Evolutionary conservation across 2,797 vertebrate species (phyloP).

Genomic region (Chrysocyon brachyurus): DNA sequence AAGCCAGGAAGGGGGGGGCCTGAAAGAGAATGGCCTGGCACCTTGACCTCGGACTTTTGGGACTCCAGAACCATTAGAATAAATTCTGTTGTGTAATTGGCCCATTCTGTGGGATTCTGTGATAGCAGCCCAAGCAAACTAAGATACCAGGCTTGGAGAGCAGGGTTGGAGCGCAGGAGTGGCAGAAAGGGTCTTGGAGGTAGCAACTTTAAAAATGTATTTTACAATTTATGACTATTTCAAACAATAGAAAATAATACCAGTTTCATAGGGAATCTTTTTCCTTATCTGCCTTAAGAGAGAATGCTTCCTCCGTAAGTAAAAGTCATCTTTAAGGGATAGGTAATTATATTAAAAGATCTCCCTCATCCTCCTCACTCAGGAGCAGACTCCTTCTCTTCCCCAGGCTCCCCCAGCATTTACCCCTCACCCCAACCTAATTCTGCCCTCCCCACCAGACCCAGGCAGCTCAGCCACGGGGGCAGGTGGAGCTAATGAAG

Average conservation of each 20-base stretch:
- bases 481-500: neutral
- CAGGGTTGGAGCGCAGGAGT: neutral
- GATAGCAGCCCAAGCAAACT: neutral
- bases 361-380: neutral
- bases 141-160: neutral
- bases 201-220: neutral
- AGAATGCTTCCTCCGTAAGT: neutral
- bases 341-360: neutral
- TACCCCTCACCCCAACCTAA: rapidly evolving
- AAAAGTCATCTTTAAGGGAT: neutral
- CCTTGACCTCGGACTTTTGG: neutral
- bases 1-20: neutral
- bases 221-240: neutral
- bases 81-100: neutral
- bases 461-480: too few relatives aligned
- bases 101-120: neutral
- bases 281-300: neutral
- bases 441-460: neutral
- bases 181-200: neutral
- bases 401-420: neutral
- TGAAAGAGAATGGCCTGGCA: neutral
- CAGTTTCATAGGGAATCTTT: neutral
- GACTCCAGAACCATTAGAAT: neutral
- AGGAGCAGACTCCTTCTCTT: neutral
- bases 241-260: neutral